phyloP scores from a whole-genome alignment of 2,888 invertebrate species.

The Chaetogeoica ovagalla region DNA sequence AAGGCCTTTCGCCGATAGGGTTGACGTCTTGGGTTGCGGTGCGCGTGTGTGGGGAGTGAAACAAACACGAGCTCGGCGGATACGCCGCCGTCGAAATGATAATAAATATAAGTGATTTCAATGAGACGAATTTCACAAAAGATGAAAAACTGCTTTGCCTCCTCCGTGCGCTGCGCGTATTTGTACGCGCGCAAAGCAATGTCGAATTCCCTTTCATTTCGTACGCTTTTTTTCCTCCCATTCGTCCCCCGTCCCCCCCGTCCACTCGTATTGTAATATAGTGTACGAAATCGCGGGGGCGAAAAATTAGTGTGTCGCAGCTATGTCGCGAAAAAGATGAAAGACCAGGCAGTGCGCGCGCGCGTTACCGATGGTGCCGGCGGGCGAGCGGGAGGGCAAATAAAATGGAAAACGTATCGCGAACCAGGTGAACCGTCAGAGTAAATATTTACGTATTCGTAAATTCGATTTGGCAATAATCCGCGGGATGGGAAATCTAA shows the following conservation, averaged over 20 bases:
- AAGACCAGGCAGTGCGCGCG: conserved; percentile 25
- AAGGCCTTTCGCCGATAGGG: conserved; percentile 47
- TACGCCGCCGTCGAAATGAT: conserved; percentile 34
- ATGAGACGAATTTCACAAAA: conserved; percentile 52
- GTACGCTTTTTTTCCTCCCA: too few relatives aligned
- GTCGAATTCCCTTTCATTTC: conserved; percentile 33
- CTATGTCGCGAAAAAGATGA: conserved; percentile 39
- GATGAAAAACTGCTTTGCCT: conserved; percentile 48
- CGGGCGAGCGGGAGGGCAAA: not conserved
- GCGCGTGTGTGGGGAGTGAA: conserved; percentile 42
- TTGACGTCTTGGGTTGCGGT: conserved; percentile 48
- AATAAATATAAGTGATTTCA: conserved; percentile 53
- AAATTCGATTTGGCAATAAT: conserved; percentile 24
- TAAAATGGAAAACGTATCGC: conserved; percentile 18
- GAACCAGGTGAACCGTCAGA: conserved; percentile 27
- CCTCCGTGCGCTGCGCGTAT: too few relatives aligned
- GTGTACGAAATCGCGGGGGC: conserved; percentile 30
- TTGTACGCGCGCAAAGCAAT: conserved; percentile 24
- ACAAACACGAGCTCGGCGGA: conserved; percentile 39
- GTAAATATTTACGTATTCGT: conserved; percentile 40
- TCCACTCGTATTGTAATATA: not conserved
- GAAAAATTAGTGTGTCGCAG: conserved; percentile 49
- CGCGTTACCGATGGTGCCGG: too few relatives aligned
- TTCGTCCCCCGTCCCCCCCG: too few relatives aligned
- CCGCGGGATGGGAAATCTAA: not conserved